Base-by-base conservation (phyloP, 1,140 invertebrate species). In the Sycophila sp. region DNA sequence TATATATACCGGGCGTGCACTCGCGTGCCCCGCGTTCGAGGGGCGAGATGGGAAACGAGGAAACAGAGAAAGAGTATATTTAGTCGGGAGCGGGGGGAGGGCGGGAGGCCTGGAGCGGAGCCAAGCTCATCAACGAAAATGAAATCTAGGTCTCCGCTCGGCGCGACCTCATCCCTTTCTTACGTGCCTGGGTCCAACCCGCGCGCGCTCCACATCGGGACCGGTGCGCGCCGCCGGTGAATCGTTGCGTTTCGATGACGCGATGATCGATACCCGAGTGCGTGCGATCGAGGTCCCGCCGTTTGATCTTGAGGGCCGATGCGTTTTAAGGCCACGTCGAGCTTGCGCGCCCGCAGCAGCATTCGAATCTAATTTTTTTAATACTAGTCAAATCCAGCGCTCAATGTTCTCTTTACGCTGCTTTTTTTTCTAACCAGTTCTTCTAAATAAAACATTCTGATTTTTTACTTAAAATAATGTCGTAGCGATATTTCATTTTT, bases 51-150 rank as follows among this genome's bases (percentile, higher is more conserved):
- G n/a, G 28, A 59, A 24, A 53, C 13, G 58, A 55, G 49, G 58
- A 53, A 77, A 80, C 76, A 81, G 78, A 76, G 77, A 78, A 76
- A 77, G 80, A 81, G 77, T 85, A 86, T 85, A 86, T 86, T 86
- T 85, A 86, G 83, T 85, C 77, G 77, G 69, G 72, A 22, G n/a
- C n/a, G n/a, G n/a, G 24, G 1, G 13, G 6, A 40, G 42, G 34
- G 60, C 26, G 56, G 28, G 40, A 8, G 34, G 7, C 11, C 78
- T 85, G 83, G 83, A 83, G 73, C 76, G 72, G 74, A 63, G 85
- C 84, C 85, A 86, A 85, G 81, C 83, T 86, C 84, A 83, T 85
- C 83, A 85, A 84, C 83, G 78, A 84, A 86, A 85, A 84, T 85
- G 82, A 86, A 86, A 86, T 86, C 85, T 85, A 82, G 83, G 85